phyloP scores from a whole-genome alignment of 2,888 invertebrate species.

The Perithous albicinctus region DNA sequence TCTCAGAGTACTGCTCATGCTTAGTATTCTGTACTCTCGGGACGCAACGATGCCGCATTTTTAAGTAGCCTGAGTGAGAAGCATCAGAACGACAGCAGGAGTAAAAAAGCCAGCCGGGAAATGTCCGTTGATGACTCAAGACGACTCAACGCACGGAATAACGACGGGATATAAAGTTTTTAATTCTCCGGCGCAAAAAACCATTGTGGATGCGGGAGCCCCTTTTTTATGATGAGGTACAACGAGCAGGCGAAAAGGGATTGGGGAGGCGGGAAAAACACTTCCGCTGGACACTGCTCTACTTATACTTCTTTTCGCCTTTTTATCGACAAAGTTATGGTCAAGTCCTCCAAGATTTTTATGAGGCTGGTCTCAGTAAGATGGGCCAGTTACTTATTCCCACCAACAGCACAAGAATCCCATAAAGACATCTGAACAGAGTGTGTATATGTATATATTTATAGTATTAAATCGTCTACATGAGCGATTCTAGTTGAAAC shows the following conservation, averaged over 20 bases:
- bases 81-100: background rate
- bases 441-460: background rate
- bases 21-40: background rate
- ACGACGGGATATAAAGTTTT: slow-evolving; percentile 63
- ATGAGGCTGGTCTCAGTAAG: slow-evolving; percentile 13
- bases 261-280: slow-evolving; percentile 15
- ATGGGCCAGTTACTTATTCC: slow-evolving; percentile 4
- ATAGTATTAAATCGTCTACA: background rate
- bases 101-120: background rate
- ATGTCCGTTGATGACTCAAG: slow-evolving; percentile 13
- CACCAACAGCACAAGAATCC: background rate
- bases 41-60: background rate
- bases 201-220: slow-evolving; percentile 10
- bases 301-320: slow-evolving; percentile 27
- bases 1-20: background rate
- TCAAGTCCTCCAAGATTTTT: slow-evolving; percentile 58
- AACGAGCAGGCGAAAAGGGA: slow-evolving; percentile 2
- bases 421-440: background rate
- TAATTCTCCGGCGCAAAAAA: slow-evolving; percentile 58
- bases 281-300: slow-evolving; percentile 38
- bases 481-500: background rate
- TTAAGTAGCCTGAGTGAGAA: background rate
- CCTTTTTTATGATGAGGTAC: slow-evolving; percentile 54
- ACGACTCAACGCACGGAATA: slow-evolving; percentile 62
- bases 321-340: slow-evolving; percentile 55